These are phyloP conservation scores for Drosophila ercepeae DNA, from an alignment of 1,140 invertebrate genomes.

Conservation along the genomic window DNA sequence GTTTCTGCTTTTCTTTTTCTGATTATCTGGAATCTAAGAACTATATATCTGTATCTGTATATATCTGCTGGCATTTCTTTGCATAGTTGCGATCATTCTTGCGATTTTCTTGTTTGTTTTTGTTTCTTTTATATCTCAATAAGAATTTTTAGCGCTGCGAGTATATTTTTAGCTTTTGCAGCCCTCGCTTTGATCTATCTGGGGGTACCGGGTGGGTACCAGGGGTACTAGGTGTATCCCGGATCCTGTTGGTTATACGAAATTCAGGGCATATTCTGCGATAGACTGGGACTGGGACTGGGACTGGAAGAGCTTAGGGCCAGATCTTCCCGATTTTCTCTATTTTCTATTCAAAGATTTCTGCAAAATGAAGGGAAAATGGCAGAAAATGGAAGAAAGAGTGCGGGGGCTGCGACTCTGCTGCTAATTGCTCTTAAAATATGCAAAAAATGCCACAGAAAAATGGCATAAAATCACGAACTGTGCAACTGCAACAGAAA, in stretches of 20 bases:
- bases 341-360: too few relatives aligned
- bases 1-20: background rate
- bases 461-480: slow-evolving; percentile 72
- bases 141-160: slow-evolving; percentile 12
- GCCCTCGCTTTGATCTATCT: slow-evolving; percentile 23
- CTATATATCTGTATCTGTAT: slow-evolving; percentile 10
- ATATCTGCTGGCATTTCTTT: too few relatives aligned
- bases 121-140: slow-evolving; percentile 22
- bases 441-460: slow-evolving; percentile 56
- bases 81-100: slow-evolving; percentile 19
- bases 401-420: slow-evolving; percentile 9
- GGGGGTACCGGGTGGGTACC: too few relatives aligned
- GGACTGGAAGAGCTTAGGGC: slow-evolving; percentile 5
- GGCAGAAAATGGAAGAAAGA: background rate
- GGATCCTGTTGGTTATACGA: too few relatives aligned
- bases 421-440: slow-evolving; percentile 65
- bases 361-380: too few relatives aligned
- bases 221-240: too few relatives aligned
- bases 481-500: slow-evolving; percentile 36
- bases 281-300: too few relatives aligned
- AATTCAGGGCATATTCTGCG: too few relatives aligned
- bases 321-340: slow-evolving; percentile 36
- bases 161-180: slow-evolving; percentile 40
- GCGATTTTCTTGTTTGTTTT: slow-evolving; percentile 31
- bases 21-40: slow-evolving; percentile 19